Percentiles rank a stretch among this genome's conserved stretches.
These are phyloP conservation scores for Pegoplata infirma DNA, from an alignment of 2,888 invertebrate genomes.

Conservation along the genomic window DNA sequence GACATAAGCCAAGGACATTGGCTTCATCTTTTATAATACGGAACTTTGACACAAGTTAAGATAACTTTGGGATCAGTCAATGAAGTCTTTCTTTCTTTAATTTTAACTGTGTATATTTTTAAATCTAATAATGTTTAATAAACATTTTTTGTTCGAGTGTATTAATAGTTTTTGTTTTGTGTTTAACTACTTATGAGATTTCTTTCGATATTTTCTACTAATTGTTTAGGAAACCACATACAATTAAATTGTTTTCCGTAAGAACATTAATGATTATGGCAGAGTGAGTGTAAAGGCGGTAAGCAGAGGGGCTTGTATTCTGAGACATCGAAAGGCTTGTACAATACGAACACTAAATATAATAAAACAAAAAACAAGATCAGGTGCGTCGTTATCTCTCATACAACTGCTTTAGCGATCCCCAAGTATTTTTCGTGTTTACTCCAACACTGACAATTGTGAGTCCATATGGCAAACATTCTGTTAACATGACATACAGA, in stretches of 20 bases:
- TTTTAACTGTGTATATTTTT: too few relatives aligned
- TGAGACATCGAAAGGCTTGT: conserved; percentile 34
- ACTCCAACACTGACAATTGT: conserved; percentile 32
- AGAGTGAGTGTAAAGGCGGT: neutral
- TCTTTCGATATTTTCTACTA: conserved; percentile 44
- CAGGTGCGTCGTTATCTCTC: conserved; percentile 66
- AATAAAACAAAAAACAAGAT: conserved; percentile 63
- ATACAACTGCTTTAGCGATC: neutral
- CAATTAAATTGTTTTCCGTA: conserved; percentile 45
- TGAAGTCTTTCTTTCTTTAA: too few relatives aligned
- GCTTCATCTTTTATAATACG: too few relatives aligned
- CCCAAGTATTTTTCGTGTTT: conserved; percentile 36
- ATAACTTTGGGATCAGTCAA: too few relatives aligned
- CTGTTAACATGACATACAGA: neutral
- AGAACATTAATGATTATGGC: conserved; percentile 31
- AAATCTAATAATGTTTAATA: too few relatives aligned
- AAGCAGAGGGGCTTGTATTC: conserved; percentile 18
- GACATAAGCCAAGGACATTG: too few relatives aligned
- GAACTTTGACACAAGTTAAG: too few relatives aligned
- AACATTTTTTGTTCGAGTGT: conserved; percentile 27
- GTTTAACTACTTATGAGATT: neutral
- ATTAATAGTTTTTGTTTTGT: conserved; percentile 5
- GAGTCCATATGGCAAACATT: conserved; percentile 1
- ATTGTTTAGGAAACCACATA: conserved; percentile 53
- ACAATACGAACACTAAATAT: conserved; percentile 4